These are phyloP conservation scores for Cichladusa arquata DNA, from an alignment of 2,113 vertebrate species.

Conservation along the genomic window DNA sequence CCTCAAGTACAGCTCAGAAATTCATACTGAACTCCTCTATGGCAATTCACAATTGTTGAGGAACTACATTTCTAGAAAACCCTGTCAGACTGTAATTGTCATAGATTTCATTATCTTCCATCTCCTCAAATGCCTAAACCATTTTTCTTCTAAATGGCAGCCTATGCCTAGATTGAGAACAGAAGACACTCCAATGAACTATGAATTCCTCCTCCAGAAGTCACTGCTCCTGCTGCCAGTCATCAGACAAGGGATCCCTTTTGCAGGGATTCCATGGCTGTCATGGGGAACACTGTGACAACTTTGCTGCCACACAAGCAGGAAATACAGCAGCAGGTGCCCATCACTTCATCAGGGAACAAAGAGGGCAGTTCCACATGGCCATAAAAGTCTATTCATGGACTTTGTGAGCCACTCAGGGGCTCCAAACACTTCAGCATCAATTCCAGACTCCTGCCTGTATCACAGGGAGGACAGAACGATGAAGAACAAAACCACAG, in stretches of 20 bases:
- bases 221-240: not conserved
- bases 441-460: not conserved
- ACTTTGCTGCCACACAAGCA: not conserved
- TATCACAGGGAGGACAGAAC: not conserved
- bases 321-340: not conserved
- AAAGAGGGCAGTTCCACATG: not conserved
- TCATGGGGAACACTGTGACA: rapidly evolving
- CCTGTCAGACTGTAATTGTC: not conserved
- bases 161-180: not conserved
- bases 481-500: not conserved
- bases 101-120: not conserved
- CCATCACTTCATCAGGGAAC: too few relatives aligned
- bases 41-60: not conserved
- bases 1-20: not conserved
- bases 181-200: not conserved
- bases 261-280: not conserved
- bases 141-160: not conserved
- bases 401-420: not conserved
- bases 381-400: not conserved
- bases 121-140: not conserved
- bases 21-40: not conserved
- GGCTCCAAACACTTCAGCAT: not conserved
- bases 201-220: not conserved
- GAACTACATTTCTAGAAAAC: not conserved
- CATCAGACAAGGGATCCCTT: not conserved